Evolutionary conservation across 2,113 vertebrate species (phyloP).

Genomic region (Tachuris rubrigastra): DNA sequence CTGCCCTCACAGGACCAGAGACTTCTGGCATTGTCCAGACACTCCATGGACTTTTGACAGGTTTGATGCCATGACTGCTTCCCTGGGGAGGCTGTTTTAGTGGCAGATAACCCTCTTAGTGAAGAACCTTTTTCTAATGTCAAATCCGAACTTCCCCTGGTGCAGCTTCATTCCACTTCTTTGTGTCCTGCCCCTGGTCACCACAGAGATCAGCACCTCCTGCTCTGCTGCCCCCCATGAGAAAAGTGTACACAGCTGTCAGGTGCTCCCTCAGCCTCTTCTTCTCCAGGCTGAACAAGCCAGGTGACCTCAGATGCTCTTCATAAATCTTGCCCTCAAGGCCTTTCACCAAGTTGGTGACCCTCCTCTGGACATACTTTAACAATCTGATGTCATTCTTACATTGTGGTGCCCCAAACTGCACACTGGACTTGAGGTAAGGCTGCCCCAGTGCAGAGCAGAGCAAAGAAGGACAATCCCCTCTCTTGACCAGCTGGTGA

Average conservation of each 20-base stretch:
- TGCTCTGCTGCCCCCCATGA: accelerated
- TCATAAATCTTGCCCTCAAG: not conserved
- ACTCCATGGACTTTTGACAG: not conserved
- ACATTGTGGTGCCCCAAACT: accelerated
- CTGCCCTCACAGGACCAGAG: not conserved
- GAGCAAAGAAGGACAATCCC: not conserved
- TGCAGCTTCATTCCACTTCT: not conserved
- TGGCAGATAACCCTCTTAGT: accelerated
- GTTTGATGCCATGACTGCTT: not conserved
- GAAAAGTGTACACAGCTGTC: not conserved
- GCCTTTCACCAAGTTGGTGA: not conserved
- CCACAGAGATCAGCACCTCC: not conserved
- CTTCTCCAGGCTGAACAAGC: not conserved
- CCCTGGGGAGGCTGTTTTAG: not conserved
- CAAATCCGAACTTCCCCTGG: not conserved
- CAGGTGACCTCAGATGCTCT: not conserved
- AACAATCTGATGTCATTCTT: not conserved
- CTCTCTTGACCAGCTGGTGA: accelerated
- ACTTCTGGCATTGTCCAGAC: not conserved
- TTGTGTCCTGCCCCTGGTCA: not conserved
- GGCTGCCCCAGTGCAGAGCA: accelerated
- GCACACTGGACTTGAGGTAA: not conserved
- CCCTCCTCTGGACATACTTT: not conserved
- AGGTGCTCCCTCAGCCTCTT: no score
- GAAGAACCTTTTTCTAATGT: not conserved